phyloP scores from a whole-genome alignment of 2,888 invertebrate species.

The Orthosia cruda region DNA sequence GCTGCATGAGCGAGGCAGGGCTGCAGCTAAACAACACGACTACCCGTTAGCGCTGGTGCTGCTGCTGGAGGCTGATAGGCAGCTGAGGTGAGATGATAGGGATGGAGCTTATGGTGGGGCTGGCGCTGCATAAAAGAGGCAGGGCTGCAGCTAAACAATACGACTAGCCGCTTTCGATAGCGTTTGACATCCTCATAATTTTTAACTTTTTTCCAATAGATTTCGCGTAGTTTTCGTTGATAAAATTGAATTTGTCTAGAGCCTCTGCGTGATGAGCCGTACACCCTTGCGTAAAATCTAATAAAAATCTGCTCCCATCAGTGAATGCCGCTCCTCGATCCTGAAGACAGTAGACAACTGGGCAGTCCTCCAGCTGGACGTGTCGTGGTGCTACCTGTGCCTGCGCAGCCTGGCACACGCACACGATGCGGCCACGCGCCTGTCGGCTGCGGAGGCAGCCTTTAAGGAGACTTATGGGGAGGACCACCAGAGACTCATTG shows the following conservation, averaged over 20 bases:
- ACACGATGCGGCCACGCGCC: conserved; percentile 93
- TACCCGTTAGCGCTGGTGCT: conserved; percentile 94
- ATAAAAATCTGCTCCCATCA: conserved; percentile 71
- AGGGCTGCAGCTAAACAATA: too few species aligned
- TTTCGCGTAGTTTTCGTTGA: too few species aligned
- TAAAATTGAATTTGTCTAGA: too few species aligned
- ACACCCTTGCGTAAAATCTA: too few species aligned
- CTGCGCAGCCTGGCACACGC: conserved; percentile 93
- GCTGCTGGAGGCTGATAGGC: conserved; percentile 95
- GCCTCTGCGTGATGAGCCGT: too few species aligned
- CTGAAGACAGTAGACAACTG: conserved; percentile 95
- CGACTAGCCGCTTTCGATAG: too few species aligned
- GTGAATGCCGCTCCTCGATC: conserved; percentile 93
- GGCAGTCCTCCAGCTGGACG: conserved; percentile 96
- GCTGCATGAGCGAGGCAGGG: conserved; percentile 95
- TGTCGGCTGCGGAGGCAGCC: conserved; percentile 93
- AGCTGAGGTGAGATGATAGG: conserved; percentile 89
- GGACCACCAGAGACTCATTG: conserved; percentile 79
- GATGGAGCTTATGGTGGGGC: too few species aligned
- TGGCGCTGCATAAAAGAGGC: too few species aligned
- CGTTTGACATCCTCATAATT: too few species aligned
- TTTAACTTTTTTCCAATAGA: too few species aligned
- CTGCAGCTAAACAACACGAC: conserved; percentile 93
- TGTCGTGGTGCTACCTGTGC: conserved; percentile 97
- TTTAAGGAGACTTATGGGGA: conserved; percentile 92